Base-by-base conservation (phyloP, 2,113 vertebrate genomes). In the Halichoerus grypus region DNA sequence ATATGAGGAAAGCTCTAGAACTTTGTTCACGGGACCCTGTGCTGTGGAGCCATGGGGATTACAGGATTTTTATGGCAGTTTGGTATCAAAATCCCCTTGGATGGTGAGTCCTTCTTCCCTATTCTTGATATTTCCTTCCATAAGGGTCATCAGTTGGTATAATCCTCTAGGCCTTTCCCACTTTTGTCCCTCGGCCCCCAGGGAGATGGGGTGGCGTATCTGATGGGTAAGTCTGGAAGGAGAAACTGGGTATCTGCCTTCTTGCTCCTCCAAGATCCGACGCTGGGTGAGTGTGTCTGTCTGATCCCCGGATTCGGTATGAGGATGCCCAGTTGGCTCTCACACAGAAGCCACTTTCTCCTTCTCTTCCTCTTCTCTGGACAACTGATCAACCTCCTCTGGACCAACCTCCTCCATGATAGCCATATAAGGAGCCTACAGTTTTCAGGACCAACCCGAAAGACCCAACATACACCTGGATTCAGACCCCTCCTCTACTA, bases 101-200 rank as follows among this genome's bases (percentile, higher is more conserved):
- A 28, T 53, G 7, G 7, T 24, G 67, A 36, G 13, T 4, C 0
- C 31, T 15, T 65, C 42, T 55, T 57, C 22, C 36, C 33, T 46
- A 16, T 10, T 53, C 53, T 18, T n/a, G 63, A 3, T 12, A 14
- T 42, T n/a, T 18, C 65, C 65, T 82, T 42, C n/a, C 22, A 7
- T 1, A 18, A 39, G 26, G 71, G 33, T 74, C 59, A 21, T 13
- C 7, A 0, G 4, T 46, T 1, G 3, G 24, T 4, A 24, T 22
- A 13, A 5, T 42, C 83, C n/a, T 49, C 31, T 21, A 39, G 46
- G 55, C 18, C n/a, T 53, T 46, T 71, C 39, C 42, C 55, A 42
- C n/a, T 33, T 42, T 57, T 6, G 31, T n/a, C 59, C 46, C 24
- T 51, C 3, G 1, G 7, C 10, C 9, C 28, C 61, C 16, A 28